phyloP scores from a whole-genome alignment of 2,888 invertebrate genomes.

The Sycophila texana region DNA sequence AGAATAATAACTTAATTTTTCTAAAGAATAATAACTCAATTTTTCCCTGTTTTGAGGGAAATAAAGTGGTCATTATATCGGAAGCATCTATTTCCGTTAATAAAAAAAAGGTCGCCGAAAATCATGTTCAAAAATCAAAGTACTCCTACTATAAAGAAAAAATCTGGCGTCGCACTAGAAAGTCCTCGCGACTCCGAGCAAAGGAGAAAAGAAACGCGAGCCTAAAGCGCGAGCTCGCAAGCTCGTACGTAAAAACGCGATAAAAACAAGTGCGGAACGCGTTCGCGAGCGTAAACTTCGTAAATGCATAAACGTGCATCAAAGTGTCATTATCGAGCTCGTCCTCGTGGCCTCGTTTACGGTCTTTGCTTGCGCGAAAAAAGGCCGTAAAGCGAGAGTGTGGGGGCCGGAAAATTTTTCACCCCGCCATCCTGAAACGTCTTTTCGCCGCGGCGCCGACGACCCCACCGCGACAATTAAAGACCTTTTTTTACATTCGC shows the following conservation, averaged over 20 bases:
- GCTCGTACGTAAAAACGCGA: not conserved
- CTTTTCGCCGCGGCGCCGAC: too few relatives aligned
- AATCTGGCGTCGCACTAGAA: not conserved
- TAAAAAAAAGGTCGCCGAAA: not conserved
- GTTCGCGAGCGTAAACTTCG: constrained; percentile 30
- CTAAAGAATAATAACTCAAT: too few relatives aligned
- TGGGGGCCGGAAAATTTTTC: constrained; percentile 15
- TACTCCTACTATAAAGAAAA: not conserved
- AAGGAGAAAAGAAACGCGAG: not conserved
- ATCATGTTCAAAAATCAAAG: too few relatives aligned
- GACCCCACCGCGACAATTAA: constrained; percentile 29
- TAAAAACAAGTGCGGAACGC: constrained; percentile 32
- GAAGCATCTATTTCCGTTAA: not conserved
- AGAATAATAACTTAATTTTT: too few relatives aligned
- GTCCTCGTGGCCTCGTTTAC: not conserved
- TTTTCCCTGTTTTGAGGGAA: too few relatives aligned
- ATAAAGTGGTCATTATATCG: too few relatives aligned
- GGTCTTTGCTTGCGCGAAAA: not conserved
- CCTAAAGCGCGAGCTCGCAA: not conserved
- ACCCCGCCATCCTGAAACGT: constrained; percentile 1
- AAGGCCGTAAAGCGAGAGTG: not conserved
- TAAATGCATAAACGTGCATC: constrained; percentile 52
- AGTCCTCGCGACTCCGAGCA: not conserved
- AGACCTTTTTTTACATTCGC: not conserved
- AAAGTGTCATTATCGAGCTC: constrained; percentile 49